These are phyloP conservation scores for Heptranchias perlo DNA, from an alignment of 2,113 vertebrate species.

Conservation along the genomic window DNA sequence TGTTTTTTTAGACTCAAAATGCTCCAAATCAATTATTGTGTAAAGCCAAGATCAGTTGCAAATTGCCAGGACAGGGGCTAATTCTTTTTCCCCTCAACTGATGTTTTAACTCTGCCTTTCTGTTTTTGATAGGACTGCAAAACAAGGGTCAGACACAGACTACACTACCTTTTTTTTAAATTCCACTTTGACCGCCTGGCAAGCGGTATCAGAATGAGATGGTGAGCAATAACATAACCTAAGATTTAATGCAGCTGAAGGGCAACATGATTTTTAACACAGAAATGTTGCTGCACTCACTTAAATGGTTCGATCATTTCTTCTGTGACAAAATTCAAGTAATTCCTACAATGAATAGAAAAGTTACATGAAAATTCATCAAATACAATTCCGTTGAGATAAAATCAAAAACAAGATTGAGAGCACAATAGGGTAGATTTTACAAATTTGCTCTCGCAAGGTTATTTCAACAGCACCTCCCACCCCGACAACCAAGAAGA, in stretches of 20 bases:
- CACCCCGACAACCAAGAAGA: background rate
- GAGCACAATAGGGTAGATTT: background rate
- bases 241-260: background rate
- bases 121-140: background rate
- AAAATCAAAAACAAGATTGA: background rate
- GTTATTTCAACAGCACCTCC: background rate
- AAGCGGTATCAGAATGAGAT: background rate
- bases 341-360: constrained; percentile 73
- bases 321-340: constrained; percentile 95
- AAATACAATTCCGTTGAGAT: background rate
- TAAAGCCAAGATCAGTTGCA: background rate
- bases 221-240: background rate
- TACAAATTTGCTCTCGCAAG: background rate
- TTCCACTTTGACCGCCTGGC: background rate
- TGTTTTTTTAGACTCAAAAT: background rate
- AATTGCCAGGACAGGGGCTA: background rate
- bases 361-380: background rate
- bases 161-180: background rate
- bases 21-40: background rate
- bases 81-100: background rate
- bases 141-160: background rate
- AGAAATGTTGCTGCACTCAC: constrained; percentile 54
- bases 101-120: background rate
- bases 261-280: background rate
- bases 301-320: constrained; percentile 98